Evolutionary conservation across 2,113 vertebrate species (phyloP), one percentile per base, ranked within the genome.

Genomic region (Xyrauchen texanus): DNA sequence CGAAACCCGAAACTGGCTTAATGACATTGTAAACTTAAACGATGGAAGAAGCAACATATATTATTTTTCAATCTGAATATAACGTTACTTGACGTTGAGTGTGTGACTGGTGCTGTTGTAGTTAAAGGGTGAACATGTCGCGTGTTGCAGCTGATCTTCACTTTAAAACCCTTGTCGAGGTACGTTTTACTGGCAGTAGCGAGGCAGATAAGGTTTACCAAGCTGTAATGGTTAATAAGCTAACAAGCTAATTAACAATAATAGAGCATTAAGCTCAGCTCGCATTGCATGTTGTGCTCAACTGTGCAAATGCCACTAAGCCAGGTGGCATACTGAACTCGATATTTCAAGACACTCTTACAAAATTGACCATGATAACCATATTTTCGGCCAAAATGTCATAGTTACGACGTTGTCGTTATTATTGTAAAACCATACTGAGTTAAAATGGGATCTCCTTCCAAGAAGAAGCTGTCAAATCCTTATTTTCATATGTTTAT

Each of bases 121-220:
- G 47, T 65, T 51, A 34, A 49, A 76, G n/a, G n/a, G 69, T 49
- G 64, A 83, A 75, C 9, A 86, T 84, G 85, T 67, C 78, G 52
- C 81, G 72, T 5, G 80, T 86, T 46, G 62, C 71, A 42, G 67
- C 78, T 11, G 82, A 82, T 4, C 15, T 61, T 66, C 76, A 81
- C 63, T 81, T 68, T 78, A 53, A 82, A 82, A 82, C 85, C 46
- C 76, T 88, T 57, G 65, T 74, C 15, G 80, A 83, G 85, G 87
- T 88, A 82, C 3, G 57, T 77, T n/a, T 68, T 57, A 13, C 49
- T 16, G 65, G 44, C 61, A 76, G 16, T 7, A 73, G 69, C 62
- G 12, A 72, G 7, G 15, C 13, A 21, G 21, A 46, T 12, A 9
- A 49, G 34, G 45, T 67, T 47, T 68, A 57, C 21, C 49, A 45